Evolutionary conservation across 1,140 invertebrate genomes (phyloP).

Genomic region (Eupeodes corollae): DNA sequence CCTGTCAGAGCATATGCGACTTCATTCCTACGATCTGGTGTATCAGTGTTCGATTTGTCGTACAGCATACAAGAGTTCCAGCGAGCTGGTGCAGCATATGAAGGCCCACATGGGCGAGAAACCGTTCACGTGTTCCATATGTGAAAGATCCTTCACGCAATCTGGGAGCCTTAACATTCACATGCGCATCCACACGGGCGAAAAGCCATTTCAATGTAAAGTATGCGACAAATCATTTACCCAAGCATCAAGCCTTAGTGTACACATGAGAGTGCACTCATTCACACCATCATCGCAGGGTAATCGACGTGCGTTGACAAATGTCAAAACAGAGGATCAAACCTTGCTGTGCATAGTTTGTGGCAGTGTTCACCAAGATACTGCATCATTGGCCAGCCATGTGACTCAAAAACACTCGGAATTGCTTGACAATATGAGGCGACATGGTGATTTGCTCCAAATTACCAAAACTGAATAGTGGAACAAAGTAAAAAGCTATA

Average conservation of each 20-base stretch:
- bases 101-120: conserved; percentile 45
- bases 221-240: conserved; percentile 50
- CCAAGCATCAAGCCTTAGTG: conserved; percentile 46
- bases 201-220: conserved; percentile 43
- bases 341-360: conserved; percentile 31
- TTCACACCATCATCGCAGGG: conserved; percentile 37
- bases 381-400: conserved; percentile 24
- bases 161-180: conserved; percentile 61
- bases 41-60: conserved; percentile 48
- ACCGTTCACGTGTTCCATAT: conserved; percentile 51
- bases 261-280: conserved; percentile 51
- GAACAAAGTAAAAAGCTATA: too few relatives aligned
- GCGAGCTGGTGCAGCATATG: conserved; percentile 50
- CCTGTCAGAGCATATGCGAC: conserved; percentile 31
- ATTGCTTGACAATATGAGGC: conserved; percentile 23
- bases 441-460: too few relatives aligned
- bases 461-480: too few relatives aligned
- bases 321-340: conserved; percentile 12
- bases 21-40: conserved; percentile 28
- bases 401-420: conserved; percentile 27
- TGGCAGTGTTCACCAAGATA: conserved; percentile 25
- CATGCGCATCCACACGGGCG: conserved; percentile 57
- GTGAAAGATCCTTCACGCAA: conserved; percentile 57
- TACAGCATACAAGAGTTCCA: conserved; percentile 47
- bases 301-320: conserved; percentile 35